These are phyloP conservation scores for Paramormyrops kingsleyae DNA, from an alignment of 2,113 vertebrate species.

Conservation along the genomic window DNA sequence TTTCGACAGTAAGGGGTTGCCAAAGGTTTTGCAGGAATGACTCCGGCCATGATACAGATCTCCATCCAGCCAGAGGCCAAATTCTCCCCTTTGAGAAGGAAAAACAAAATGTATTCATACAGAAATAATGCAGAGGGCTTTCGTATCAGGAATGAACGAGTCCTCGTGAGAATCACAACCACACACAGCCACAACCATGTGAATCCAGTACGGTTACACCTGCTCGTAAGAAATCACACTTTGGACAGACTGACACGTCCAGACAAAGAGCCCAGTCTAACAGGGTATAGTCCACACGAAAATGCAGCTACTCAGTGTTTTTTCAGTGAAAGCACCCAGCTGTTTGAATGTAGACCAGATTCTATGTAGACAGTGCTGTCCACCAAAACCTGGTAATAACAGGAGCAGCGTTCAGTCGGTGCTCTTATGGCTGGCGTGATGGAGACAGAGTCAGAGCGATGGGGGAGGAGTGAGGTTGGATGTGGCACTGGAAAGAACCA, in stretches of 20 bases:
- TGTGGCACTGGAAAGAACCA: neutral
- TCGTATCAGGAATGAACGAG: neutral
- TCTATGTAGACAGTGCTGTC: neutral
- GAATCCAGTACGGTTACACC: neutral
- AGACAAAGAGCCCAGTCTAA: neutral
- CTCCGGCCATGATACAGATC: constrained; percentile 79
- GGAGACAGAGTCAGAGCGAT: neutral
- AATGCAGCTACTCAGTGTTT: neutral
- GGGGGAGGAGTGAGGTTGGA: neutral
- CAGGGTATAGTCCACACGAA: neutral
- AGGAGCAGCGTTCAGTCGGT: too few relatives aligned
- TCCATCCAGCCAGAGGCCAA: constrained; percentile 77
- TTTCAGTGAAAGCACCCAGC: neutral
- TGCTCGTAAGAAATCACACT: neutral
- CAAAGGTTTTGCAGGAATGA: constrained; percentile 80
- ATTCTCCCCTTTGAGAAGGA: constrained; percentile 64
- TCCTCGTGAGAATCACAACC: neutral
- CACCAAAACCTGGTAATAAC: neutral
- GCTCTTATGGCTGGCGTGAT: neutral
- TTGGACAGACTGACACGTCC: neutral
- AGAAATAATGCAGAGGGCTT: neutral
- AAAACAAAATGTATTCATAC: neutral
- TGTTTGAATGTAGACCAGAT: neutral
- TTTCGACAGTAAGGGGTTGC: constrained; percentile 71
- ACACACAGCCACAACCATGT: neutral